These are phyloP conservation scores for Hedya salicella DNA, from an alignment of 2,888 invertebrate species.

Conservation along the genomic window DNA sequence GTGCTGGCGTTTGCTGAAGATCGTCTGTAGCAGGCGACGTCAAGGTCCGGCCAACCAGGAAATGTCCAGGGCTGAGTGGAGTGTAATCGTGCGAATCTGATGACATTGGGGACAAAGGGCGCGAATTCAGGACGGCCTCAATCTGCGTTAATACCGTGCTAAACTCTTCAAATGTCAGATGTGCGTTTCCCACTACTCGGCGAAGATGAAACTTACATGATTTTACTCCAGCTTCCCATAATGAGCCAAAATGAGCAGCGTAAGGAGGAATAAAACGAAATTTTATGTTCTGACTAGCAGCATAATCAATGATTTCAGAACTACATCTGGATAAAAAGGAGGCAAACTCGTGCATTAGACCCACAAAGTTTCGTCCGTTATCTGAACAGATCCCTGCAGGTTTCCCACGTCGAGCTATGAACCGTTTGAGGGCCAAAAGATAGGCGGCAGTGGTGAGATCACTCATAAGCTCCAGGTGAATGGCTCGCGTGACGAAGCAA, in stretches of 20 bases:
- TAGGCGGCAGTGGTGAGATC: slow-evolving; percentile 45
- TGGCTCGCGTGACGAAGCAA: slow-evolving; percentile 43
- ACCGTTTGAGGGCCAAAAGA: slow-evolving; percentile 47
- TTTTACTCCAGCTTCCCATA: slow-evolving; percentile 18
- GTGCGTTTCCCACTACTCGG: slow-evolving; percentile 27
- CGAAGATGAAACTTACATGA: slow-evolving; percentile 4
- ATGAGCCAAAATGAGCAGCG: slow-evolving; percentile 16
- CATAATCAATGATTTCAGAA: slow-evolving; percentile 1
- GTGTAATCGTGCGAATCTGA: background rate
- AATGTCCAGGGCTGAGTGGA: slow-evolving; percentile 29
- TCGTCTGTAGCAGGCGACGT: slow-evolving; percentile 3
- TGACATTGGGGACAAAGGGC: background rate
- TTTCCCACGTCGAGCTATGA: slow-evolving; percentile 48
- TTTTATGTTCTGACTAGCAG: background rate
- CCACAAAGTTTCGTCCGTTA: slow-evolving; percentile 48
- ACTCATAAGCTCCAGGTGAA: slow-evolving; percentile 45
- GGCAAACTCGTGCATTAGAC: slow-evolving; percentile 44
- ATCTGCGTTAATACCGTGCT: slow-evolving; percentile 33
- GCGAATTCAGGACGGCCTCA: slow-evolving; percentile 33
- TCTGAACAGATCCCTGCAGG: slow-evolving; percentile 49
- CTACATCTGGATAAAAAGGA: slow-evolving; percentile 39
- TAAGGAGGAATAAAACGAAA: background rate
- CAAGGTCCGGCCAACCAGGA: slow-evolving; percentile 40
- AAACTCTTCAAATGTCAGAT: too few relatives aligned
- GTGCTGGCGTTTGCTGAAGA: background rate